Percentiles rank a stretch among this genome's conserved stretches.
Evolutionary conservation across 2,888 invertebrate species (phyloP).

Genomic region (Drosophila mimetica): DNA sequence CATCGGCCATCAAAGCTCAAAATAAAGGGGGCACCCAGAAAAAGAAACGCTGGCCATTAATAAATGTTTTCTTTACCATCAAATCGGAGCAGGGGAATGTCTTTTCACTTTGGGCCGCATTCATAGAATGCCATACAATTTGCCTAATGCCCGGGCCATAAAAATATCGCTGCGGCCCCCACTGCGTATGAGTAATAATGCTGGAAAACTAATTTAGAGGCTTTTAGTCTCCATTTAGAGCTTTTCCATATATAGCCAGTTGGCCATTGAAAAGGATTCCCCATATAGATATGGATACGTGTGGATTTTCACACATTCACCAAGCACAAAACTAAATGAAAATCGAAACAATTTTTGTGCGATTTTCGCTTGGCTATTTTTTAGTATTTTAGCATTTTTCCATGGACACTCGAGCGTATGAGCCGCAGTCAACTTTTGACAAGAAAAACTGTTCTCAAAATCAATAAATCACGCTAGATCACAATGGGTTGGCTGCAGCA

Average conservation of each 20-base stretch:
- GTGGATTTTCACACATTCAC: conserved; percentile 36
- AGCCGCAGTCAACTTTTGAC: conserved; percentile 59
- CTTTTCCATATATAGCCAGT: background rate
- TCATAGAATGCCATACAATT: conserved; percentile 37
- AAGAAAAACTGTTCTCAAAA: conserved; percentile 71
- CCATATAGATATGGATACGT: conserved; percentile 6
- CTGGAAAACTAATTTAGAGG: conserved; percentile 45
- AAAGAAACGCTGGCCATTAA: conserved; percentile 25
- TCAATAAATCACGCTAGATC: conserved; percentile 68
- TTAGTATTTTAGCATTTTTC: conserved; percentile 37
- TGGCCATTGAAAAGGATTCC: conserved; percentile 21
- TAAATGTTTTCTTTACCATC: conserved; percentile 29
- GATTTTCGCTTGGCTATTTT: conserved; percentile 55
- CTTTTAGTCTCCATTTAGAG: conserved; percentile 43
- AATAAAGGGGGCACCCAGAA: conserved; percentile 15
- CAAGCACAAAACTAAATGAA: conserved; percentile 33
- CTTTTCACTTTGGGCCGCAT: conserved; percentile 25
- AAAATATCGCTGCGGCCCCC: conserved; percentile 29
- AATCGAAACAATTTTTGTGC: conserved; percentile 47
- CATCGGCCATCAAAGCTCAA: conserved; percentile 32
- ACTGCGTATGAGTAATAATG: conserved; percentile 47
- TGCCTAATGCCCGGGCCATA: conserved; percentile 46
- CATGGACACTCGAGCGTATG: conserved; percentile 30
- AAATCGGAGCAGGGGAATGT: conserved; percentile 4
- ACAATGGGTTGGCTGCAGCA: background rate